Percentiles rank a stretch among this genome's conserved stretches.
Evolutionary conservation across 1,140 invertebrate species (phyloP).

Genomic region (Andricus grossulariae): DNA sequence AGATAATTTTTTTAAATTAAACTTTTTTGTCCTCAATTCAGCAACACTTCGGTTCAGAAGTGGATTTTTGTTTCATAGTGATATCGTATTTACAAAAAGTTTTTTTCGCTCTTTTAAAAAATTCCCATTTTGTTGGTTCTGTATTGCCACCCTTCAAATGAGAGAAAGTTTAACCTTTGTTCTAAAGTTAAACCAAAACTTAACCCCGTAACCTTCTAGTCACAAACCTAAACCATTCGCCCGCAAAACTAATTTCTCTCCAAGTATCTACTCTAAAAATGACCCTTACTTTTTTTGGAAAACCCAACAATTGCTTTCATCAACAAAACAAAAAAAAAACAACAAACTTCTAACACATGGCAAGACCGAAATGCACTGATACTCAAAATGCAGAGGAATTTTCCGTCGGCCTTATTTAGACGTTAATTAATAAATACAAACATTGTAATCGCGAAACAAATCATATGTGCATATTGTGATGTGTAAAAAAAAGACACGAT

Average conservation of each 20-base stretch:
- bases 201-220: background rate
- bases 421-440: slow-evolving; percentile 27
- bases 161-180: slow-evolving; percentile 29
- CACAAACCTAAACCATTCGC: too few relatives aligned
- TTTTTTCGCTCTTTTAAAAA: too few relatives aligned
- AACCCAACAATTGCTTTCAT: too few relatives aligned
- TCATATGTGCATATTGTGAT: slow-evolving; percentile 22
- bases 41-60: too few relatives aligned
- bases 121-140: too few relatives aligned
- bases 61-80: too few relatives aligned
- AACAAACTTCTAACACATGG: background rate
- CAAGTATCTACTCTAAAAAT: too few relatives aligned
- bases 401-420: slow-evolving; percentile 13
- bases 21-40: too few relatives aligned
- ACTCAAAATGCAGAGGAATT: background rate
- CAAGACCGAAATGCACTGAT: background rate
- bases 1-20: too few relatives aligned
- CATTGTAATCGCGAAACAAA: slow-evolving; percentile 6
- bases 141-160: background rate
- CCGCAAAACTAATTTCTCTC: too few relatives aligned
- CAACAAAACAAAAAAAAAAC: background rate
- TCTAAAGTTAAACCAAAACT: background rate
- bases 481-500: slow-evolving; percentile 32
- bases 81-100: too few relatives aligned
- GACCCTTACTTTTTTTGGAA: too few relatives aligned